These are phyloP conservation scores for Pungitius pungitius DNA, from an alignment of 2,113 vertebrate species.

Conservation along the genomic window DNA sequence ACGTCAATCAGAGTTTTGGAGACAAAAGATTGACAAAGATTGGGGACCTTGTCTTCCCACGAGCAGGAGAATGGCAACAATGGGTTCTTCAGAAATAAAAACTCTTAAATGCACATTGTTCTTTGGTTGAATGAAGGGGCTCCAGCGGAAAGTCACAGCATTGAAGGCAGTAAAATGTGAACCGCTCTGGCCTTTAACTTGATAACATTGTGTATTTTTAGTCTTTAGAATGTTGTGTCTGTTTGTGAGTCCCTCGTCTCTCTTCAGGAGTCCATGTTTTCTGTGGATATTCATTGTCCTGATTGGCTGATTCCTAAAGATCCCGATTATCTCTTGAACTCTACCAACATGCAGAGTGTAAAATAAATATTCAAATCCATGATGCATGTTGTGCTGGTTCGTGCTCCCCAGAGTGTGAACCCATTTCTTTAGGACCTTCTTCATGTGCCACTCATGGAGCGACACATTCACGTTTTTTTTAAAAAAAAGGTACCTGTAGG, in stretches of 20 bases:
- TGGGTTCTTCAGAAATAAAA: neutral
- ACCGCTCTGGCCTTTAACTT: neutral
- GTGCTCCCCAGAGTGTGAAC: conserved; percentile 1
- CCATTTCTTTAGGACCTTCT: neutral
- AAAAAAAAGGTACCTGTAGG: neutral
- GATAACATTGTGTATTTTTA: neutral
- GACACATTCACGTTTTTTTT: neutral
- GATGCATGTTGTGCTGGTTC: neutral
- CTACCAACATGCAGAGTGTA: neutral
- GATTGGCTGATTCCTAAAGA: neutral
- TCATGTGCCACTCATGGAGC: neutral
- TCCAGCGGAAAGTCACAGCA: neutral
- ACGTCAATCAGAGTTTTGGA: neutral
- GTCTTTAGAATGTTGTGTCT: neutral
- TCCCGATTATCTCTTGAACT: neutral
- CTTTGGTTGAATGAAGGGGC: neutral
- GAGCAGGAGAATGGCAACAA: neutral
- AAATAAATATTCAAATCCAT: neutral
- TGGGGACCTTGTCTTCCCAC: neutral
- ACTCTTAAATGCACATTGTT: neutral
- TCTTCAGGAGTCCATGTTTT: neutral
- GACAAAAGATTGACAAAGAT: neutral
- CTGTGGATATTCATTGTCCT: neutral
- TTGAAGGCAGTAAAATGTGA: neutral
- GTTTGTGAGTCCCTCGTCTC: neutral